phyloP scores from a whole-genome alignment of 2,888 invertebrate genomes.

The Ephialtes manifestator region DNA sequence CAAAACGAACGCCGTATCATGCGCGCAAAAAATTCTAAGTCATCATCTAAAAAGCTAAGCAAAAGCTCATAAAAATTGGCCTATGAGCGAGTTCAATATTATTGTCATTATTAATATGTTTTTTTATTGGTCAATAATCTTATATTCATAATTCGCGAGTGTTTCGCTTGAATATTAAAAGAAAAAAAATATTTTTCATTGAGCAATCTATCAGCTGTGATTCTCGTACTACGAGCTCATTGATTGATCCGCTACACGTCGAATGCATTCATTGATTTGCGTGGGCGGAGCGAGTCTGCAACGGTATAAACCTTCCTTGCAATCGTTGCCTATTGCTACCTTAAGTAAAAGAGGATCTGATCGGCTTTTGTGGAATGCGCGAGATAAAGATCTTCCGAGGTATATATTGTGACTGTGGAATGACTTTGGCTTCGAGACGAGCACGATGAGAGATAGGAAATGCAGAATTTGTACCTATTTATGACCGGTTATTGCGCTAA shows the following conservation, averaged over 20 bases:
- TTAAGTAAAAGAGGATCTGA: background rate
- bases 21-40: constrained; percentile 21
- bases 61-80: background rate
- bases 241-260: constrained; percentile 37
- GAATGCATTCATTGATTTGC: constrained; percentile 27
- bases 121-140: background rate
- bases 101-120: background rate
- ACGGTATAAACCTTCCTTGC: background rate
- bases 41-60: background rate
- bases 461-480: constrained; percentile 8
- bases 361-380: background rate
- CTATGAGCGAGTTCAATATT: background rate
- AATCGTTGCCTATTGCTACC: background rate
- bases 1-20: background rate
- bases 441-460: background rate
- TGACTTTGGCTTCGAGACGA: background rate
- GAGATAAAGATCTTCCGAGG: background rate
- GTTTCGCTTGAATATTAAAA: background rate
- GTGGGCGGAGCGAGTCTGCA: constrained; percentile 38
- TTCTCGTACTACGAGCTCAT: constrained; percentile 45
- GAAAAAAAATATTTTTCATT: constrained; percentile 15
- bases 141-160: background rate
- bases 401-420: background rate
- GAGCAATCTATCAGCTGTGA: constrained; percentile 21
- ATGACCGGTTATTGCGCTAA: background rate